phyloP scores from a whole-genome alignment of 2,113 vertebrate species.

The Phylloscopus whistleri region DNA sequence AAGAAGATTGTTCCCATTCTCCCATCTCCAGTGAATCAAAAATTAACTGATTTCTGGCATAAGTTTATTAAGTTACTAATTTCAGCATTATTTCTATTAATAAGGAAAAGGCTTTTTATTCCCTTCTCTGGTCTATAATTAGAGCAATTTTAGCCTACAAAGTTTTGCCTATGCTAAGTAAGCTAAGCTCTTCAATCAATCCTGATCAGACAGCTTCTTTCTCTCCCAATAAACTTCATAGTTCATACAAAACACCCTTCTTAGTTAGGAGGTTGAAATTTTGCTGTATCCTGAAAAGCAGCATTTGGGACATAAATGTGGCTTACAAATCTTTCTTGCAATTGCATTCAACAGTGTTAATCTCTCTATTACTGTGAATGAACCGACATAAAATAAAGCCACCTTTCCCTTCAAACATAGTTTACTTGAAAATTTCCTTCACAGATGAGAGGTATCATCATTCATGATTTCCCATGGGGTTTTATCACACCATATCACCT shows the following conservation, averaged over 20 bases:
- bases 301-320: not conserved
- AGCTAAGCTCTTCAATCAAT: not conserved
- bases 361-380: not conserved
- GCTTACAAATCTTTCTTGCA: not conserved
- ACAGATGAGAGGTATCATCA: not conserved
- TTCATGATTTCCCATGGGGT: not conserved
- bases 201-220: not conserved
- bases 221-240: not conserved
- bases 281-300: not conserved
- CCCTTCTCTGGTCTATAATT: not conserved
- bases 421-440: not conserved
- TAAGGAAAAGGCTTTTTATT: not conserved
- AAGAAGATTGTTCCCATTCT: not conserved
- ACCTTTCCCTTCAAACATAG: not conserved
- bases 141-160: not conserved
- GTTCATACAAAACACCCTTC: not conserved
- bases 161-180: not conserved
- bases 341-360: not conserved
- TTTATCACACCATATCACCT: not conserved
- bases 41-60: not conserved
- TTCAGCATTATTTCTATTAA: not conserved
- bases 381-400: not conserved
- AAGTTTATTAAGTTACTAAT: not conserved
- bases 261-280: not conserved
- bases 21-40: not conserved